phyloP scores from a whole-genome alignment of 2,113 vertebrate genomes.

The Poeciliopsis retropinna region DNA sequence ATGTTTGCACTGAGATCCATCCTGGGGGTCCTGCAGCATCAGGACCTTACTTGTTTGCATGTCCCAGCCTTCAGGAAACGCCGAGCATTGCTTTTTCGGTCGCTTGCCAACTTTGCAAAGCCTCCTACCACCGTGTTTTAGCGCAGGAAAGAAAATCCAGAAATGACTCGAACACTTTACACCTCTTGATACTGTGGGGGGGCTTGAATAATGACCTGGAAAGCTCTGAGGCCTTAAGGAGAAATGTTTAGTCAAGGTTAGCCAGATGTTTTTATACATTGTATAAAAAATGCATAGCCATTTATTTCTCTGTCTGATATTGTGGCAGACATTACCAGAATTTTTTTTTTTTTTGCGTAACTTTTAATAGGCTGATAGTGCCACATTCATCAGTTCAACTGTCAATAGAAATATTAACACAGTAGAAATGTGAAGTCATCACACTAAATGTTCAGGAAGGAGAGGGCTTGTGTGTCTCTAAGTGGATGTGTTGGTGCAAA shows the following conservation, averaged over 20 bases:
- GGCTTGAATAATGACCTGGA: constrained; percentile 7
- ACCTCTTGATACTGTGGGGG: constrained; percentile 10
- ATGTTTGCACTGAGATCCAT: constrained; percentile 41
- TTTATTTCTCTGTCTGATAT: neutral
- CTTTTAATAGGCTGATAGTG: no score
- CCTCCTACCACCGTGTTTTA: constrained; percentile 11
- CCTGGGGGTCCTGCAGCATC: constrained; percentile 31
- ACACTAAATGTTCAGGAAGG: no score
- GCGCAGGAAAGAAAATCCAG: constrained; percentile 27
- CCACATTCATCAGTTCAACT: no score
- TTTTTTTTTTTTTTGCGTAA: no score
- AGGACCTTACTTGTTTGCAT: constrained; percentile 53
- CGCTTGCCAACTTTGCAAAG: constrained; percentile 50
- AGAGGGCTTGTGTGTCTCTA: no score
- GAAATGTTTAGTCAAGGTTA: neutral
- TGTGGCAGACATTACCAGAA: no score
- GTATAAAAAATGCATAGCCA: neutral
- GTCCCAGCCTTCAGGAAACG: constrained; percentile 59
- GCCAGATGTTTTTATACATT: neutral
- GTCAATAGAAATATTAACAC: no score
- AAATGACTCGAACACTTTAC: constrained; percentile 34
- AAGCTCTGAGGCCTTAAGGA: constrained; percentile 7
- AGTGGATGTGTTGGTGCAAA: no score
- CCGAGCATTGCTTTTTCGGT: constrained; percentile 45
- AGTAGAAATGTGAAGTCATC: no score